phyloP scores from a whole-genome alignment of 2,888 invertebrate species.

The Coelopa pilipes region DNA sequence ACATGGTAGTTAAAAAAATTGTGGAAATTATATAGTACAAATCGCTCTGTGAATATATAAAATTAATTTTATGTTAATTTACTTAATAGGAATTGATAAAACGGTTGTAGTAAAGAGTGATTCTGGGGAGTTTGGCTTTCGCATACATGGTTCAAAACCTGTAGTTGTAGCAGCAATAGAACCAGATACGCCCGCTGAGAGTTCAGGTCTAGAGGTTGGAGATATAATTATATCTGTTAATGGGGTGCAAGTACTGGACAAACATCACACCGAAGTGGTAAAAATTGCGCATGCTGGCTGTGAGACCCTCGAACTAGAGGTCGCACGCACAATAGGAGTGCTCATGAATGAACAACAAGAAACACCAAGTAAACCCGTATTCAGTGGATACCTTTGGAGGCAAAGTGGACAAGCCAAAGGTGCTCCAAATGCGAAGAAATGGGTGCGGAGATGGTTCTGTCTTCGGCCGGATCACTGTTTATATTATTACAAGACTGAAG shows the following conservation, averaged over 20 bases:
- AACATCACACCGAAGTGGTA: constrained; percentile 93
- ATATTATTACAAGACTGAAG: constrained; percentile 93
- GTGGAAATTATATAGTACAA: not conserved
- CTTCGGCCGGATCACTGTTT: constrained; percentile 92
- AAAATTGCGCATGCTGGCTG: constrained; percentile 90
- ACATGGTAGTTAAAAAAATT: constrained; percentile 66
- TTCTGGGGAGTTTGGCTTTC: constrained; percentile 92
- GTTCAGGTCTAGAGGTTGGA: constrained; percentile 90
- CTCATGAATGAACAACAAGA: constrained; percentile 76
- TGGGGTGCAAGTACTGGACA: constrained; percentile 89
- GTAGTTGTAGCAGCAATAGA: constrained; percentile 97
- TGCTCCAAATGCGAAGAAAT: constrained; percentile 71
- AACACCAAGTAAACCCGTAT: constrained; percentile 73
- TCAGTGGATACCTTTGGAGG: constrained; percentile 82
- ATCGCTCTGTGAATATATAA: not conserved
- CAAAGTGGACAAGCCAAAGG: constrained; percentile 73
- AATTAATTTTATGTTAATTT: not conserved
- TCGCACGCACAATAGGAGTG: constrained; percentile 87
- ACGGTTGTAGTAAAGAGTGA: constrained; percentile 84
- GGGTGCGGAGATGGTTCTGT: constrained; percentile 92
- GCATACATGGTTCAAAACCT: constrained; percentile 94
- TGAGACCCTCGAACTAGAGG: constrained; percentile 86
- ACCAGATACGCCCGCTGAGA: constrained; percentile 92
- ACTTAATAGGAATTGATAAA: constrained; percentile 82
- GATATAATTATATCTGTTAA: constrained; percentile 94